Conservation (phyloP, 2,113 vertebrate genomes). For the Meleagris gallopavo region DNA sequence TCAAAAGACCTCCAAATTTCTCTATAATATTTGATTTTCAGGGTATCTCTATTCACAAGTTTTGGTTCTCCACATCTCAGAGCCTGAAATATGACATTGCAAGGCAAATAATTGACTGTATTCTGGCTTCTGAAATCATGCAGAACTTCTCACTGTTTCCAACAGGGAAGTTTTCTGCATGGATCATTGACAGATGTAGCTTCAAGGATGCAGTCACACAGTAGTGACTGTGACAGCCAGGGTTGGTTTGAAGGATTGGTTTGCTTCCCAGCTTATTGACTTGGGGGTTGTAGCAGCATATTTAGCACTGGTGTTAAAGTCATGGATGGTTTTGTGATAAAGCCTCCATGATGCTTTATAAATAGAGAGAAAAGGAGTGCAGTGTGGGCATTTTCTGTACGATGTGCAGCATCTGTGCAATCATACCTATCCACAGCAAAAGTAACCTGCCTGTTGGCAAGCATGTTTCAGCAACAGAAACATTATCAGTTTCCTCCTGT, state of each 20-base stretch:
- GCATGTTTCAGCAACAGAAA: not conserved
- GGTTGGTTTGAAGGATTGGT: not conserved
- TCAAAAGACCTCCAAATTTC: rapidly evolving
- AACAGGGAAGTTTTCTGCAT: not conserved
- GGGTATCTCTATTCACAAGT: not conserved
- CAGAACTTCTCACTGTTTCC: not conserved
- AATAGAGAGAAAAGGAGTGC: not conserved
- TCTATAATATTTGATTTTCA: not conserved
- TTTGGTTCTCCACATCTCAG: not conserved
- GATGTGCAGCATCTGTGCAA: not conserved
- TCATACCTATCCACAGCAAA: not conserved
- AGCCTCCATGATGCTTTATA: not conserved
- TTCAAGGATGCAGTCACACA: not conserved
- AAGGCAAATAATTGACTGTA: not conserved
- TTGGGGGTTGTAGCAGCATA: not conserved
- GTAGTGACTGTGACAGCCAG: not conserved
- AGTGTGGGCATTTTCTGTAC: not conserved
- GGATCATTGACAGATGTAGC: not conserved
- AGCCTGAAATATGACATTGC: not conserved
- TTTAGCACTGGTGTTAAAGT: slow-evolving; percentile 21
- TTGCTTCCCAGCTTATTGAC: not conserved
- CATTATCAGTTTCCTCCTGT: not conserved
- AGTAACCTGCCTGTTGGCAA: not conserved
- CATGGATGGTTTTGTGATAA: not conserved
- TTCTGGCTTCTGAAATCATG: not conserved